Evolutionary conservation across 2,113 vertebrate genomes (phyloP), one percentile per base, ranked within the genome.

Genomic region (Epinephelus lanceolatus): DNA sequence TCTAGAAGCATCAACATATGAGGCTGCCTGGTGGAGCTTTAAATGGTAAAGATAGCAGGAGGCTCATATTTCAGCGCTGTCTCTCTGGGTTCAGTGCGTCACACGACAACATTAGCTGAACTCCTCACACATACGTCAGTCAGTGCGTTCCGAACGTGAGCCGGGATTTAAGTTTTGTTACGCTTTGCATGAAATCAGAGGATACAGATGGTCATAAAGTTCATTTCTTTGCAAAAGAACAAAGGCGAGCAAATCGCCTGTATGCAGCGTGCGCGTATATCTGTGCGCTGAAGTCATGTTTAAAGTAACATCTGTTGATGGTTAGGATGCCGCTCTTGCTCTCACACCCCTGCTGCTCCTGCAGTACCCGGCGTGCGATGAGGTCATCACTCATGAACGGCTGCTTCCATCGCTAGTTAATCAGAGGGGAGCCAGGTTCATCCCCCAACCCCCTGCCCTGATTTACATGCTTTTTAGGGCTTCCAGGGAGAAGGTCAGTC

Each of bases 221-320:
- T 51, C 25, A 6, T 40, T 85, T 75, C 75, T 68, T 23, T 14
- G 62, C 57, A 23, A 15, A 80, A 86, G 73, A 89, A 86, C 83
- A 89, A 90, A 92, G 79, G 61, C 27, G 11, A 68, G 40, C n/a
- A 5, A 52, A 76, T 21, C 49, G 60, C 78, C 66, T 57, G 30
- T 70, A 27, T 23, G 69, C 63, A 47, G 71, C 52, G 61, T 81
- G 61, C 62, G 80, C 68, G 63, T 66, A 5, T 61, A 13, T 90
- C 63, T 71, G 71, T 2, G 49, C 57, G 78, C 77, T 91, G 84
- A 89, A 91, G 89, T 89, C 83, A 89, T 86, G 89, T 90, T 89
- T 76, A 81, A 79, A 78, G 80, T 42, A 87, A 94, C 95, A 95
- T 96, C 93, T 95, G 93, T 56, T 90, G 86, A 81, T 80, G 90